Base-by-base conservation (phyloP, 1,140 invertebrate genomes). In the Asbolus verrucosus region DNA sequence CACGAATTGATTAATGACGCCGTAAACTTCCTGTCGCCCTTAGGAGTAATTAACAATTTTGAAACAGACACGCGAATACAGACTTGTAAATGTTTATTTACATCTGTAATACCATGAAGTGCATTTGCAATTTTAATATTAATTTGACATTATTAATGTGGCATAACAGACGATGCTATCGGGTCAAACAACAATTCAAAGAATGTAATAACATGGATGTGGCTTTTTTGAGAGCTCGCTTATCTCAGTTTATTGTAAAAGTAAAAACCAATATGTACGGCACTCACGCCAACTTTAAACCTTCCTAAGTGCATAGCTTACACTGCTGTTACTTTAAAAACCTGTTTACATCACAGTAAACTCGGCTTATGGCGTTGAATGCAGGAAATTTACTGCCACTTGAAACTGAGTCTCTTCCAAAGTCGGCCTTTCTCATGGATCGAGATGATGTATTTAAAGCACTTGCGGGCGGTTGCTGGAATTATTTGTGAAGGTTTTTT, bases 251-350 rank as follows among this genome's bases (percentile, higher is more conserved):
- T 30, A 41, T 30, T 66, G 30, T 43, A 24, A 31, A 61, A 59
- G 41, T 61, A 68, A 68, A 68, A 68, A 68, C 24, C 43, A 60
- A 68, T 43, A 68, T 68, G 39, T 61, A 61, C 66, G 16, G 18
- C 30, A 54, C 30, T 60, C 66, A 68, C 66, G 66, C 46, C 30
- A 68, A 67, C 38, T 50, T 67, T 50, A 67, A 50, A 67, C 43
- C 65, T 54, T 21, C 8, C 43, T 59, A 61, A 68, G 66, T 68
- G 50, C 66, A 61, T 39, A 39, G 46, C 43, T 68, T 68, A 61
- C 50, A 61, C 31, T 14, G 65, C 65, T 19, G 65, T 61, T 36
- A 61, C 66, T 36, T 61, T 39, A 68, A 68, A 61, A 68, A 60
- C 43, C 66, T 43, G 66, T 68, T 68, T 68, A 38, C 50, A 59